phyloP scores from a whole-genome alignment of 2,113 vertebrate species.

The Brachirus orientalis region DNA sequence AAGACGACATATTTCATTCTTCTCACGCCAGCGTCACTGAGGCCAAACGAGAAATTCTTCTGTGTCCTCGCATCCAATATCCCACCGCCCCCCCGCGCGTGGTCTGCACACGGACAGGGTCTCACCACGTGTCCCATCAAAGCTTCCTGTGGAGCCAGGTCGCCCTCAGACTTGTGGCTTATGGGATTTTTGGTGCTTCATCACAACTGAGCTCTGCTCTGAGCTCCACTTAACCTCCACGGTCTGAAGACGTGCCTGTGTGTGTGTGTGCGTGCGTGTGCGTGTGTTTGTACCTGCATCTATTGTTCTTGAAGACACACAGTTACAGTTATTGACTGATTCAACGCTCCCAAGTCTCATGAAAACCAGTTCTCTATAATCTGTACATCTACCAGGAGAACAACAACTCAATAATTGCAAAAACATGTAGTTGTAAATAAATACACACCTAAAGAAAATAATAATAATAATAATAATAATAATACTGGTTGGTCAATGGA shows the following conservation, averaged over 20 bases:
- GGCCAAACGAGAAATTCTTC: slow-evolving; percentile 36
- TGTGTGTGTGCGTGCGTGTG: neutral
- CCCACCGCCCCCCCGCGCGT: slow-evolving; percentile 1
- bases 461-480: too few species aligned
- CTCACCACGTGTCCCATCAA: slow-evolving; percentile 33
- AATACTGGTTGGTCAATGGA: too few species aligned
- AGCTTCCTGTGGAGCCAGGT: slow-evolving; percentile 58
- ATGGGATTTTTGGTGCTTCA: slow-evolving; percentile 61
- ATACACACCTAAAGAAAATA: too few species aligned
- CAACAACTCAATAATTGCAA: too few species aligned
- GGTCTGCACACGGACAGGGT: slow-evolving; percentile 14
- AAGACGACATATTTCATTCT: slow-evolving; percentile 49
- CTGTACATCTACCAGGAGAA: too few species aligned
- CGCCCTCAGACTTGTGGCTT: slow-evolving; percentile 60
- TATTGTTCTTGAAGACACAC: slow-evolving; percentile 11
- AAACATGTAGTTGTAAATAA: too few species aligned
- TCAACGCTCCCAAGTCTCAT: neutral
- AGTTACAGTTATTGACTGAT: neutral
- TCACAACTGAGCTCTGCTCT: slow-evolving; percentile 59
- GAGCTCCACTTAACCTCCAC: slow-evolving; percentile 70
- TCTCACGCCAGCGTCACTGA: slow-evolving; percentile 39
- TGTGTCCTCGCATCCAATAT: slow-evolving; percentile 29
- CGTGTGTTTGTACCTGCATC: neutral
- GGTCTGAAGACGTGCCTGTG: slow-evolving; percentile 27
- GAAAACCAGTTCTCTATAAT: neutral